These are phyloP conservation scores for Misgurnus mizolepis DNA, from an alignment of 2,113 vertebrate genomes.

Conservation along the genomic window DNA sequence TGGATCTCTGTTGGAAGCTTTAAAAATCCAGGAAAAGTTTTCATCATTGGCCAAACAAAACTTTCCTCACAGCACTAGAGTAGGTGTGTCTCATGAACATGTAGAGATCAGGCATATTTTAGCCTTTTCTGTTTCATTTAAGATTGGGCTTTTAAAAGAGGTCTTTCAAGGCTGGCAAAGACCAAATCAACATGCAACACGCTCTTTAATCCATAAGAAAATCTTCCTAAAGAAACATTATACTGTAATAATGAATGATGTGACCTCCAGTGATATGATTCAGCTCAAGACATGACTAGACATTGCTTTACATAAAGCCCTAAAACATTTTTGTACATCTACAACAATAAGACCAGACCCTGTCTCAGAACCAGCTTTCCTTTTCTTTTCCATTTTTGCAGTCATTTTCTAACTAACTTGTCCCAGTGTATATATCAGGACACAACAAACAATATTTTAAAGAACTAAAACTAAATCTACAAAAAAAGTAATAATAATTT, in stretches of 20 bases:
- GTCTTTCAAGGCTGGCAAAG: neutral
- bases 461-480: too few relatives aligned
- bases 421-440: too few relatives aligned
- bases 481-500: too few relatives aligned
- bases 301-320: neutral
- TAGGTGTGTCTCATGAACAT: conserved; percentile 59
- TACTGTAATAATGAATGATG: neutral
- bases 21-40: conserved; percentile 39
- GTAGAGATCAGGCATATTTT: conserved; percentile 27
- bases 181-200: neutral
- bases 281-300: too few relatives aligned
- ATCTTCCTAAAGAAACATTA: neutral
- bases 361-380: too few relatives aligned
- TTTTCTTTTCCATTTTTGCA: too few relatives aligned
- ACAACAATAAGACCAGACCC: too few relatives aligned
- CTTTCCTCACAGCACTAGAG: conserved; percentile 51
- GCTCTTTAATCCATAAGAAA: neutral
- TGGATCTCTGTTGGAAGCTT: conserved; percentile 37
- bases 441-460: too few relatives aligned
- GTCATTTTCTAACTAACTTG: too few relatives aligned
- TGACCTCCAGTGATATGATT: too few relatives aligned
- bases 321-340: neutral
- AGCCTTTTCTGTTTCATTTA: conserved; percentile 6
- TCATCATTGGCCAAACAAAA: conserved; percentile 64
- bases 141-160: neutral